Evolutionary conservation across 2,888 invertebrate genomes (phyloP), one percentile per base, ranked within the genome.

Genomic region (Emesis furor): DNA sequence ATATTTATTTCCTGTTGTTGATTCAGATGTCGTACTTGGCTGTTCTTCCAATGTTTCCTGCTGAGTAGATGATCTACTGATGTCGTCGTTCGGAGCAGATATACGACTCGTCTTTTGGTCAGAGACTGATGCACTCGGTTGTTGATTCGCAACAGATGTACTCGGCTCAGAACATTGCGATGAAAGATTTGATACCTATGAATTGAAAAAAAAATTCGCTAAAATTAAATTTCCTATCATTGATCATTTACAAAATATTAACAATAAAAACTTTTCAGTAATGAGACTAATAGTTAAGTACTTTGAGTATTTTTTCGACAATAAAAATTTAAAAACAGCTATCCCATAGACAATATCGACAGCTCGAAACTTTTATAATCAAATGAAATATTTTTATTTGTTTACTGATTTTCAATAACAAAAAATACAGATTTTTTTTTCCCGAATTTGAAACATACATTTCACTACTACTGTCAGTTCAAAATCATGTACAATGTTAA

Each of bases 1-100:
- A 62, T 30, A 32, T 62, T 30, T 62, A 30, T 62, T 62, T 12
- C 30, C 30, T 24, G 80, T 88, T 1, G 89, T 89, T 74, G 88
- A 89, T 17, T 39, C 80, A 0, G 85, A 62, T 62, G 24, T 62
- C 62, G 62, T 62, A 62, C 24, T 62, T 62, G 62, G 62, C 1
- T 17, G 62, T 62, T 62, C 62, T 62, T 62, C 10, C 30, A 24
- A 62, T 62, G 62, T 62, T 62, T 62, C 62, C 62, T 62, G 62
- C 62, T 62, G 62, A 62, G 62, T 62, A 62, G 62, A 62, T 62
- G 62, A 62, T 30, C 62, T 30, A 62, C 62, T 62, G 62, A 62
- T 62, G 62, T 62, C 62, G 62, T 62, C 24, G 62, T 62, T 62
- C 62, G 62, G 62, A 30, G 62, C 62, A 62, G 62, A 62, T 62